A percentile compares a stretch with the other conserved stretches of the same genome.
Conservation (phyloP, 2,797 vertebrate genomes). For the Microctenopoma steveboyesi region DNA sequence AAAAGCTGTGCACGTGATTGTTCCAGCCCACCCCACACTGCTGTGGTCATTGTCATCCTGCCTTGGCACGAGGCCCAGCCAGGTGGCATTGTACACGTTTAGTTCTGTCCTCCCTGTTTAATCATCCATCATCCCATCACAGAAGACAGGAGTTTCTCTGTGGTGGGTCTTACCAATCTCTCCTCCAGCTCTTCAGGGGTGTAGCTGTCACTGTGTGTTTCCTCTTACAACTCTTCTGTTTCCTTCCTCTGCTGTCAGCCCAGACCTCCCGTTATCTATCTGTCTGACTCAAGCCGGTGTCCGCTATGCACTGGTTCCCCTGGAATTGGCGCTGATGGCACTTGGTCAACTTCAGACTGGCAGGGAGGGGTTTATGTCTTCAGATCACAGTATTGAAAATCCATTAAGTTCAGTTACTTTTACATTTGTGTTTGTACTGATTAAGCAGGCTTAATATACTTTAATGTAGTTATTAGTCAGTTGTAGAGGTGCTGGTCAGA, state of each 20-base stretch:
- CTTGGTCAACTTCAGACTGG: constrained; percentile 21
- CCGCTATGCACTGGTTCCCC: constrained; percentile 43
- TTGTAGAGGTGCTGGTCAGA: too few species aligned
- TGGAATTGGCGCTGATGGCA: constrained; percentile 24
- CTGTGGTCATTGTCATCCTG: constrained; percentile 31
- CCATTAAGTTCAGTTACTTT: too few species aligned
- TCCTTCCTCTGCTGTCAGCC: constrained; percentile 56
- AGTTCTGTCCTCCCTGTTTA: constrained; percentile 66
- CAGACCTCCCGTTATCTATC: constrained; percentile 45
- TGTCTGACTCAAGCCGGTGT: constrained; percentile 46
- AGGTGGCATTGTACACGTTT: constrained; percentile 72
- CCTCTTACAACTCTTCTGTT: constrained; percentile 57
- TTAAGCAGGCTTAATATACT: too few species aligned
- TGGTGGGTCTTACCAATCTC: constrained; percentile 39
- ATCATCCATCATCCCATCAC: constrained; percentile 70
- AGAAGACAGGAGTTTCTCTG: constrained; percentile 53
- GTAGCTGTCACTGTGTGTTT: constrained; percentile 64
- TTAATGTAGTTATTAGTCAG: too few species aligned
- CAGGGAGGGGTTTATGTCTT: background rate
- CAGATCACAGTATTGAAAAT: too few species aligned
- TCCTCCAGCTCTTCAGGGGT: constrained; percentile 56
- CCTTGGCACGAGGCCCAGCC: constrained; percentile 66
- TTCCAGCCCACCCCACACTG: constrained; percentile 26
- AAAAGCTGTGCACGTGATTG: background rate
- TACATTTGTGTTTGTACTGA: too few species aligned